Percentiles rank a stretch among this genome's conserved stretches.
phyloP scores from a whole-genome alignment of 2,113 vertebrate genomes.

The Neodontobutis hainanensis region DNA sequence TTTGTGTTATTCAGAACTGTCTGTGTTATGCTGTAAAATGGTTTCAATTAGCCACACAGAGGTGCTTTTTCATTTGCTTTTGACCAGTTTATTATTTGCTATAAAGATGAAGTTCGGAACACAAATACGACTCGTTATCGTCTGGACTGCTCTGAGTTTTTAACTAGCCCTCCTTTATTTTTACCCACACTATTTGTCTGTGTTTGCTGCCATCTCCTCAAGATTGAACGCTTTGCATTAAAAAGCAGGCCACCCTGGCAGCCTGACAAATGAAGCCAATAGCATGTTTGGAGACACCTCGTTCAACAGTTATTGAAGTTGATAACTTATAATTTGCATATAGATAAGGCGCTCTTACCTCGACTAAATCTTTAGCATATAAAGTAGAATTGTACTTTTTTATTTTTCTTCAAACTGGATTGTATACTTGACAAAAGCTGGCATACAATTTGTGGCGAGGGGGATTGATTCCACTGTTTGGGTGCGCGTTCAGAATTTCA shows the following conservation, averaged over 20 bases:
- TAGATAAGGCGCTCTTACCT: conserved; percentile 80
- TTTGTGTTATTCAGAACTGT: conserved; percentile 23
- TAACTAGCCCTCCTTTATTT: conserved; percentile 35
- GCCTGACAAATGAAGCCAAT: conserved; percentile 76
- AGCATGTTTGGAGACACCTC: conserved; percentile 72
- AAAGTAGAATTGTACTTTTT: conserved; percentile 68
- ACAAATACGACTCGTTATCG: conserved; percentile 66
- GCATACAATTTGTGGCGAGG: conserved; percentile 35
- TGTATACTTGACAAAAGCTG: conserved; percentile 57
- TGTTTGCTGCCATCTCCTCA: conserved; percentile 64
- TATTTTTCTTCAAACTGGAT: conserved; percentile 45
- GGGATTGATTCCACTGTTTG: conserved; percentile 56
- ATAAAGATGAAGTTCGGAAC: conserved; percentile 66
- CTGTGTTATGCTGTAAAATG: conserved; percentile 32
- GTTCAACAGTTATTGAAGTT: conserved; percentile 79
- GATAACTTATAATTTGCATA: conserved; percentile 82
- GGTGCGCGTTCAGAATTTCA: conserved; percentile 38
- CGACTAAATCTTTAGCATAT: conserved; percentile 79
- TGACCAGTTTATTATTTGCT: conserved; percentile 58
- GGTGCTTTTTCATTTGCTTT: conserved; percentile 51
- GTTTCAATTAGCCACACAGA: conserved; percentile 66
- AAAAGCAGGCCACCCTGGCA: conserved; percentile 69
- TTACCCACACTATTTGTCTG: conserved; percentile 60
- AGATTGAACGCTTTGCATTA: conserved; percentile 69
- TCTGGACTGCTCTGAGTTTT: conserved; percentile 39